Evolutionary conservation across 2,113 vertebrate species (phyloP), one percentile per base, ranked within the genome.

Genomic region (Columba janthina): DNA sequence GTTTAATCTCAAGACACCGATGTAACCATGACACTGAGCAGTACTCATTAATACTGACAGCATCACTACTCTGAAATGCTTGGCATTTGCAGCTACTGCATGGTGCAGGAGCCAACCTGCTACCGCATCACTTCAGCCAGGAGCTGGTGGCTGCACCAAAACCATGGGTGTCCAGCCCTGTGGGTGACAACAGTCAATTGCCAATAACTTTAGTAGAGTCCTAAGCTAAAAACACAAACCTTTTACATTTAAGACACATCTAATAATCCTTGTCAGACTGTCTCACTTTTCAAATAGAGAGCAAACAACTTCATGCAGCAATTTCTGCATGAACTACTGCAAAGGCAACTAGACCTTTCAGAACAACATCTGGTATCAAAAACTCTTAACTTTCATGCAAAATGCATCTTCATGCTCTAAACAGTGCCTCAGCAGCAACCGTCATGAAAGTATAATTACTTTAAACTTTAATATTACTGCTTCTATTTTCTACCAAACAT

Each of bases 1-100:
- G 42, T 24, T 44, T 54, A 67, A 6, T 24, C 75, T 16, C 54
- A 84, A 60, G 46, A 48, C 26, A 80, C 22, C 2, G 3, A 32
- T 22, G 10, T 60, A 81, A 87, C 12, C 13, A 4, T 1, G 9
- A 15, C 3, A 11, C 38, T 53, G n/a, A 36, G n/a, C n/a, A 75
- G 70, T 20, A 58, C 28, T 50, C 2, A 0, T 3, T 42, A 40
- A 58, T n/a, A 54, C 24, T 2, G 10, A 38, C 0, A 58, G 18
- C 48, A 69, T n/a, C 48, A 14, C 40, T 34, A 12, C 21, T 77
- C 32, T 7, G 16, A 70, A 92, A 76, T 0, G 1, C 18, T 25
- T 1, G 2, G 26, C 40, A 48, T 58, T 12, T 79, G 26, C 4
- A 0, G 44, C 28, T 53, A 16, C 9, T 5, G 28, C 0, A 0